phyloP scores from a whole-genome alignment of 1,140 invertebrate genomes.

The Sarcophaga bullata region DNA sequence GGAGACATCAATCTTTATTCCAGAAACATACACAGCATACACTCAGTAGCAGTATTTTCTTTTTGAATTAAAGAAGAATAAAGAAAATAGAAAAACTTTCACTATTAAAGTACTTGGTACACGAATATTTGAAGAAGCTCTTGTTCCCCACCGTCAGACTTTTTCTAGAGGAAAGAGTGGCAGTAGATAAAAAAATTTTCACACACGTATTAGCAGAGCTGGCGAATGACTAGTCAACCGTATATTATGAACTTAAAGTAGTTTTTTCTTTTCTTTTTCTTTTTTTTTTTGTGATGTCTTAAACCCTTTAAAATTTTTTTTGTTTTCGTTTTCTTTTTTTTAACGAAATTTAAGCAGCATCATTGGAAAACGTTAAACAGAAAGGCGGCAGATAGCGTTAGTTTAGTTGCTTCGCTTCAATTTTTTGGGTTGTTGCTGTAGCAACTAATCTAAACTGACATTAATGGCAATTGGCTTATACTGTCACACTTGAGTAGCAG shows the following conservation, averaged over 20 bases:
- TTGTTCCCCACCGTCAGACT: background rate
- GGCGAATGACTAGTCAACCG: background rate
- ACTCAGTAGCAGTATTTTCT: background rate
- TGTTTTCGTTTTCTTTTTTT: background rate
- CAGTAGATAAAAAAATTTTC: conserved; percentile 2
- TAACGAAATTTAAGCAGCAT: background rate
- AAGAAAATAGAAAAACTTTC: background rate
- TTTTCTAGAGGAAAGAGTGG: too few species aligned
- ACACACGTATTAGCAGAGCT: background rate
- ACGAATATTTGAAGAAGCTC: background rate
- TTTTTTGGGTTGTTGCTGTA: background rate
- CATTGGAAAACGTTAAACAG: background rate
- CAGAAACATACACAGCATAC: background rate
- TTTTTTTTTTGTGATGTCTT: background rate
- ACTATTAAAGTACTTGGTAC: background rate
- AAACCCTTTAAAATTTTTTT: conserved; percentile 16
- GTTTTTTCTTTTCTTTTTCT: background rate
- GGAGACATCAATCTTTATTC: conserved; percentile 32
- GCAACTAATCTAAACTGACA: conserved; percentile 38
- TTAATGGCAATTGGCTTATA: conserved; percentile 38
- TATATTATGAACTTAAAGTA: background rate
- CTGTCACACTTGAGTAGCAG: conserved; percentile 38
- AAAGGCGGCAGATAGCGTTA: background rate
- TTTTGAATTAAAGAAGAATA: background rate
- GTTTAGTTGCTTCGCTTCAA: background rate